Evolutionary conservation across 2,888 invertebrate species (phyloP).

Genomic region (Apoda limacodes): DNA sequence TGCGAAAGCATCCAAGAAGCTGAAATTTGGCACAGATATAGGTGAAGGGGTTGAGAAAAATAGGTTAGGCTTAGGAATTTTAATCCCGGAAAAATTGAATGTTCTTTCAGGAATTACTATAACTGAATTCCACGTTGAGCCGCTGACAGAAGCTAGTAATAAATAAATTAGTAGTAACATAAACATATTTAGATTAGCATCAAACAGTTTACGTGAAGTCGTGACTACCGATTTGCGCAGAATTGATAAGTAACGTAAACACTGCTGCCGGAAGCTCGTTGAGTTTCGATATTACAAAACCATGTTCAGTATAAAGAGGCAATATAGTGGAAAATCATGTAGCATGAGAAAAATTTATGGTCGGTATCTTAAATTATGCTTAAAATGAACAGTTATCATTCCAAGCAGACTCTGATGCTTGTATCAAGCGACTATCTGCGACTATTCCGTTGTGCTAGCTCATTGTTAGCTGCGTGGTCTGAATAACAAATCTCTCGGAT

Average conservation of each 20-base stretch:
- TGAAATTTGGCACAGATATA: no score
- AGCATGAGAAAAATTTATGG: conserved; percentile 43
- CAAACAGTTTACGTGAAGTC: conserved; percentile 35
- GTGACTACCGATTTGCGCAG: conserved; percentile 45
- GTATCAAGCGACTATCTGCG: conserved; percentile 25
- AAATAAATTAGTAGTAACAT: conserved; percentile 21
- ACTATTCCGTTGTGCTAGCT: conserved; percentile 40
- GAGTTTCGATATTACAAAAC: conserved; percentile 26
- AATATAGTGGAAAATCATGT: conserved; percentile 42
- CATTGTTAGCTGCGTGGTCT: conserved; percentile 59
- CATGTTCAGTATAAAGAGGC: conserved; percentile 30
- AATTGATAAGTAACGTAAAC: conserved; percentile 35
- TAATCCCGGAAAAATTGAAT: no score
- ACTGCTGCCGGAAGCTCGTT: conserved; percentile 19
- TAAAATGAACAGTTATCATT: conserved; percentile 47
- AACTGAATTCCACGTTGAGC: no score
- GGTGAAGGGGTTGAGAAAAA: no score
- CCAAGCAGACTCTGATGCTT: conserved; percentile 38
- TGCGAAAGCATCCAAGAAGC: no score
- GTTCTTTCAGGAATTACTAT: no score
- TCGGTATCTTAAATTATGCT: conserved; percentile 28
- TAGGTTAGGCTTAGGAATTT: no score
- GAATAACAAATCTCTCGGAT: conserved; percentile 54
- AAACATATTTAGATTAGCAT: conserved; percentile 30
- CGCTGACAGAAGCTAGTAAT: no score